Percentiles rank a stretch among this genome's conserved stretches.
Conservation (phyloP, 2,113 vertebrate species). For the Corythornis cristatus region DNA sequence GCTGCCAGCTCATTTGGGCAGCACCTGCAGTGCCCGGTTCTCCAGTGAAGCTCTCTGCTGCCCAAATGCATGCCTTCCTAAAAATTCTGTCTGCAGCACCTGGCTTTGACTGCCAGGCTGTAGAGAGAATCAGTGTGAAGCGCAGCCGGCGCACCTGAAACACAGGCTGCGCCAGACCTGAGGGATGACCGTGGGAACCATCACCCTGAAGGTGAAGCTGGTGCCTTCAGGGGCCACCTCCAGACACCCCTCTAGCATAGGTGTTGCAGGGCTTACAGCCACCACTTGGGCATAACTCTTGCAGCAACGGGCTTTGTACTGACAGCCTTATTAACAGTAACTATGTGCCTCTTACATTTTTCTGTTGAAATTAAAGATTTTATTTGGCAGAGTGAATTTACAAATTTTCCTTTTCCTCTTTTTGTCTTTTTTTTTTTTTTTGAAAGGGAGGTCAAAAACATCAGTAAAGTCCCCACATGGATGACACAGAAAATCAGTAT, state of each 20-base stretch:
- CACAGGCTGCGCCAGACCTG: accelerated
- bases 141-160: accelerated
- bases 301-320: background rate
- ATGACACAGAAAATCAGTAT: slow-evolving; percentile 70
- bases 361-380: slow-evolving; percentile 50
- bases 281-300: background rate
- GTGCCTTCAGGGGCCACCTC: background rate
- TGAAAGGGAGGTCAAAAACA: slow-evolving; percentile 40
- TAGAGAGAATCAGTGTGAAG: accelerated
- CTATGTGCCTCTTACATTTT: slow-evolving; percentile 44
- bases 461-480: slow-evolving; percentile 62
- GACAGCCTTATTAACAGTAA: slow-evolving; percentile 59
- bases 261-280: background rate
- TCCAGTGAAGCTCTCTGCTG: background rate
- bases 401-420: slow-evolving; percentile 50
- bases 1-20: too few relatives aligned
- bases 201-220: background rate
- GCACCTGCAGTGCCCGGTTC: accelerated
- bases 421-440: slow-evolving; percentile 62
- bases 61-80: accelerated
- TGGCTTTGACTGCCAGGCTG: too few relatives aligned
- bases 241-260: background rate
- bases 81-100: background rate
- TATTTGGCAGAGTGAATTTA: slow-evolving; percentile 67
- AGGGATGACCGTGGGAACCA: accelerated